Conservation (phyloP, 2,797 vertebrate species). For the Paguma larvata region DNA sequence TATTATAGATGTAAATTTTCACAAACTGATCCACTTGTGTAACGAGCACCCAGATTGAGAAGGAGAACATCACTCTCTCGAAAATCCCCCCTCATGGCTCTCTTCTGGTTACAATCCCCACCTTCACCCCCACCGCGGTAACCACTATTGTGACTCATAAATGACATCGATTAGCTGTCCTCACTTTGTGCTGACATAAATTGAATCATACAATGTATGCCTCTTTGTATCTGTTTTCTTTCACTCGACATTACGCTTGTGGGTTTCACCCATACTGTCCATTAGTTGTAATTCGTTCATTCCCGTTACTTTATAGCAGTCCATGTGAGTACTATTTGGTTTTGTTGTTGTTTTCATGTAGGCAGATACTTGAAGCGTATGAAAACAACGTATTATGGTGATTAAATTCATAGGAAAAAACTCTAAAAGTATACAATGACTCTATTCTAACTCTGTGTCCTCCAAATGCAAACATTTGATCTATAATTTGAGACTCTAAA, state of each 20-base stretch:
- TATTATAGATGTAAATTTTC: constrained; percentile 16
- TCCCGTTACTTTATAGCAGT: not conserved
- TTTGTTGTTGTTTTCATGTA: not conserved
- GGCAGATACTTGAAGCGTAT: not conserved
- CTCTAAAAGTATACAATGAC: not conserved
- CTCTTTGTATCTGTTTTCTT: not conserved
- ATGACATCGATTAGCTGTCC: not conserved
- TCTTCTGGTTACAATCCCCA: not conserved
- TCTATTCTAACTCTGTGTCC: constrained; percentile 45
- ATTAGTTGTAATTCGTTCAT: constrained; percentile 11
- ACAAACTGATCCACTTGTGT: not conserved
- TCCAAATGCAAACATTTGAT: not conserved
- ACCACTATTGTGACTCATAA: not conserved
- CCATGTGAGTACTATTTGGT: not conserved
- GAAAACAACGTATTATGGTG: not conserved
- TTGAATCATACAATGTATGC: not conserved
- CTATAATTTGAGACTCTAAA: not conserved
- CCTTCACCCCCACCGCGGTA: not conserved
- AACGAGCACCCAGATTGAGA: not conserved
- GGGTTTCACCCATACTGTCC: not conserved
- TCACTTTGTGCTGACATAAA: not conserved
- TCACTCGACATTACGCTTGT: not conserved
- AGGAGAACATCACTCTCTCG: not conserved
- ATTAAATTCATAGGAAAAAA: not conserved
- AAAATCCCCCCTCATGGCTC: not conserved